Evolutionary conservation across 2,888 invertebrate species (phyloP).

Genomic region (Fabriciana adippe): DNA sequence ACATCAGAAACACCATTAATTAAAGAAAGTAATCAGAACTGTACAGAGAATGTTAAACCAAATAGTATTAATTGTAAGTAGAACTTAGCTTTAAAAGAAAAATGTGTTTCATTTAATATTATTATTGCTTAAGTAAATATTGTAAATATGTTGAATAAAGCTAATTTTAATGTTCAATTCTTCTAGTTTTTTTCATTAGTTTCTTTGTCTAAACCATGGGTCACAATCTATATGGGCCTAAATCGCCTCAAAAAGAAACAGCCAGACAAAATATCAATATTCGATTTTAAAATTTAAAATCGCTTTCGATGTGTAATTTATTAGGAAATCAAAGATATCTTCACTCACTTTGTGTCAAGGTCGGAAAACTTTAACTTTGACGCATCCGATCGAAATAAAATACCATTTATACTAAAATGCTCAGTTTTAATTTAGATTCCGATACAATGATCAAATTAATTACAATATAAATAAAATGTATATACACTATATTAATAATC

Average conservation of each 20-base stretch:
- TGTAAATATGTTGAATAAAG: conserved; percentile 5
- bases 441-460: not conserved
- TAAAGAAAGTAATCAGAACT: not conserved
- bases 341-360: too few relatives aligned
- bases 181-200: not conserved
- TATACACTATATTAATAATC: not conserved
- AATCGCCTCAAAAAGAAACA: too few relatives aligned
- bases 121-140: not conserved
- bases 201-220: too few relatives aligned
- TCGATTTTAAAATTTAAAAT: not conserved
- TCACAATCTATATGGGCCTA: too few relatives aligned
- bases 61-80: too few relatives aligned
- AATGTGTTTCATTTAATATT: too few relatives aligned
- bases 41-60: too few relatives aligned
- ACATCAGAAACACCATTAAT: not conserved
- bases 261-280: not conserved
- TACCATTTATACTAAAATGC: not conserved
- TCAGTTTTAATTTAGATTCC: not conserved
- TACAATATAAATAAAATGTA: not conserved
- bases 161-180: not conserved
- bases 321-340: too few relatives aligned
- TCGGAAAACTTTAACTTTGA: too few relatives aligned
- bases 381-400: too few relatives aligned
- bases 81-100: too few relatives aligned
- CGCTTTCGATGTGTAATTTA: too few relatives aligned